These are phyloP conservation scores for Tetropium fuscum DNA, from an alignment of 2,888 invertebrate species.

Conservation along the genomic window DNA sequence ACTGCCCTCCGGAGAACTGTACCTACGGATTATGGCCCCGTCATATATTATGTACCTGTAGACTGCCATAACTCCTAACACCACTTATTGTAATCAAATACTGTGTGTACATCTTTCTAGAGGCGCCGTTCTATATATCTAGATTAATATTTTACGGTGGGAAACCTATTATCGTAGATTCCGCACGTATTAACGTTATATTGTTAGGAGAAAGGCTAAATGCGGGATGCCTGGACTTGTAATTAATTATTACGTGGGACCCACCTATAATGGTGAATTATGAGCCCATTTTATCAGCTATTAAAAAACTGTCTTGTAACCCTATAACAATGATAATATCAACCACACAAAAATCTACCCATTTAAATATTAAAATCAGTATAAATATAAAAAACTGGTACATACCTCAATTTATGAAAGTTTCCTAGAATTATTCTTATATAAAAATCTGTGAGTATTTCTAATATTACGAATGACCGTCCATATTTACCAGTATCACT, in stretches of 20 bases:
- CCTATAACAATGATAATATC: no score
- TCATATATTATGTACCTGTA: slow-evolving; percentile 53
- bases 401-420: no score
- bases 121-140: slow-evolving; percentile 11
- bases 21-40: slow-evolving; percentile 52
- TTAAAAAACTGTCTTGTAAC: no score
- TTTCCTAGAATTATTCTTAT: no score
- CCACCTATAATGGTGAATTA: neutral
- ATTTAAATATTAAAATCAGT: no score
- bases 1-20: slow-evolving; percentile 47
- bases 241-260: neutral
- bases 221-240: neutral
- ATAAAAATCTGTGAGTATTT: no score
- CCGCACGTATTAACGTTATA: slow-evolving; percentile 7
- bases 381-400: no score
- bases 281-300: neutral
- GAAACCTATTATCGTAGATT: slow-evolving; percentile 18
- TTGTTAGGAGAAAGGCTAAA: slow-evolving; percentile 1
- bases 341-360: no score
- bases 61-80: slow-evolving; percentile 51
- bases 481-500: no score
- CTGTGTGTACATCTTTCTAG: slow-evolving; percentile 32
- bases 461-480: no score
- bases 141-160: slow-evolving; percentile 16
- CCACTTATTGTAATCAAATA: slow-evolving; percentile 54